phyloP scores from a whole-genome alignment of 2,888 invertebrate genomes.

The Gandaritis pyraliata region DNA sequence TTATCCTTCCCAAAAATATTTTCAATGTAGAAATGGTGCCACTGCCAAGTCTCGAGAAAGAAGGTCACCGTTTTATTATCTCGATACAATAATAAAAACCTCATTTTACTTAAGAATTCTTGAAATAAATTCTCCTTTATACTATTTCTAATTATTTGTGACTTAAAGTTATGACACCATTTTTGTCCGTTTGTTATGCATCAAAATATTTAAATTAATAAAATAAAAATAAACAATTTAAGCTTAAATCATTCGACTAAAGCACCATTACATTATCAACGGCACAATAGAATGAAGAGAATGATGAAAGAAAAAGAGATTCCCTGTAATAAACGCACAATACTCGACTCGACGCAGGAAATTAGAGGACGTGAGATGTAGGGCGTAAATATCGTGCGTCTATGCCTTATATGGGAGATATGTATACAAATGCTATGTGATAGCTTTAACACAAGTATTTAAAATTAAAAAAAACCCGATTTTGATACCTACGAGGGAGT shows the following conservation, averaged over 20 bases:
- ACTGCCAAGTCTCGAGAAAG: no score
- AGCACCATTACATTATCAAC: constrained; percentile 24
- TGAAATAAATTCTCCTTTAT: no score
- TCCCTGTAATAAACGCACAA: constrained; percentile 33
- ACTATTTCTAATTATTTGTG: no score
- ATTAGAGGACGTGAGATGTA: constrained; percentile 52
- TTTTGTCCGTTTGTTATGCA: no score
- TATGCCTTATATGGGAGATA: background rate
- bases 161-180: no score
- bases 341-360: constrained; percentile 47
- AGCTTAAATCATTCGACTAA: constrained; percentile 1
- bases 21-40: background rate
- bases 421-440: background rate
- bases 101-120: no score
- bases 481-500: no score
- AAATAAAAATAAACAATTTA: background rate
- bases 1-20: background rate
- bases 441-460: no score
- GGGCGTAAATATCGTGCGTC: constrained; percentile 33
- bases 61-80: no score
- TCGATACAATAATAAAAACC: no score
- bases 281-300: constrained; percentile 22
- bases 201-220: no score
- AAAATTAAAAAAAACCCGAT: no score
- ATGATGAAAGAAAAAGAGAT: constrained; percentile 30